Evolutionary conservation across 2,113 vertebrate genomes (phyloP), one percentile per base, ranked within the genome.

Genomic region (Pterocles burchelli): DNA sequence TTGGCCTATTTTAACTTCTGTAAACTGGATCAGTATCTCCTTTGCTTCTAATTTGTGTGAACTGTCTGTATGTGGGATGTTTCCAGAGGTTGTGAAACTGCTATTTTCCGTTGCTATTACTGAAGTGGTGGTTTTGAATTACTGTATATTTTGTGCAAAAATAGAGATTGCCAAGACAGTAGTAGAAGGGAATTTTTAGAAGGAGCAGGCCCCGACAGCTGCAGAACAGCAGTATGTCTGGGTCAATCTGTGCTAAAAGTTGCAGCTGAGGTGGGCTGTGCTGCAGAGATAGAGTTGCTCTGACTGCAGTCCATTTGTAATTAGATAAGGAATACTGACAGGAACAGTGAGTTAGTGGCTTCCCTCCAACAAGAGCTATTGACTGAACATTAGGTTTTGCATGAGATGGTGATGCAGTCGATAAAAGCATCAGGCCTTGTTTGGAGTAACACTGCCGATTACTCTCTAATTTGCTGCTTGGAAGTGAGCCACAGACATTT

Each of bases 391-490:
- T 91, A 96, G 85, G 88, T 95, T 98, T 96, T 95, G 96, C 97
- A 96, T 97, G 97, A 98, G 97, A 95, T 89, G 81, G 96, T 63
- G 95, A 97, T 96, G 68, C 89, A 98, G 98, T 98, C 97, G 74
- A 98, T 98, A 98, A 98, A 98, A 98, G 94, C 97, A 98, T 98
- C 97, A 97, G 78, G 86, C 91, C 94, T 95, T 97, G 95, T 98
- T 97, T 97, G 97, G 96, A 97, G 94, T 83, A 97, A 96, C 97
- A 93, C 93, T 62, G 28, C 95, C 62, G 91, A 97, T 96, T 73
- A 88, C 65, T 84, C 94, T 97, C 97, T 98, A 97, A 98, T 98
- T 98, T 97, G 97, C 95, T 3, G 45, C 94, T 97, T 98, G 97
- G 97, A 98, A 98, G 94, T 93, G 96, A 97, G 97, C 97, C 97